These are phyloP conservation scores for Drosophila siamana DNA, from an alignment of 2,888 invertebrate genomes.

Conservation along the genomic window DNA sequence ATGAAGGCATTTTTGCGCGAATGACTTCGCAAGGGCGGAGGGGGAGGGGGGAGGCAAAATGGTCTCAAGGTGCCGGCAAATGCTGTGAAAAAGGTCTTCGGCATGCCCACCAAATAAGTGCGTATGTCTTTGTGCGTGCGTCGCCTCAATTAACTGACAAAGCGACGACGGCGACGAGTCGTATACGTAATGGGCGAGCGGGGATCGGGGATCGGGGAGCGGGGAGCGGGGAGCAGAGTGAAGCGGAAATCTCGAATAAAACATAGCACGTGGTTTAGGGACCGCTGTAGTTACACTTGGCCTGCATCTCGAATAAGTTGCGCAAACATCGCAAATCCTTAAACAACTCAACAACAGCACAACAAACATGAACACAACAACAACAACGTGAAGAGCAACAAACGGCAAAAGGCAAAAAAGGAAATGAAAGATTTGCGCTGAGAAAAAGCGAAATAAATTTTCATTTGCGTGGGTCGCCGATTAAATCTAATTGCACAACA, in stretches of 20 bases:
- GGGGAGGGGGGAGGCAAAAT: background rate
- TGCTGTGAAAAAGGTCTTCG: constrained; percentile 27
- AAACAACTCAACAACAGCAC: background rate
- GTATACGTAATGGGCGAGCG: background rate
- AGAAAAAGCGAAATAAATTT: constrained; percentile 23
- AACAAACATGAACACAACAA: background rate
- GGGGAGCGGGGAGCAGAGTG: background rate
- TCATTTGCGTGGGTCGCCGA: constrained; percentile 18
- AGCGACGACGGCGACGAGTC: background rate
- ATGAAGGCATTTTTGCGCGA: constrained; percentile 68
- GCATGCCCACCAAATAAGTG: background rate
- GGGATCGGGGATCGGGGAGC: no score
- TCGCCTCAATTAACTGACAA: constrained; percentile 43
- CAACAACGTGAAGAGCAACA: background rate
- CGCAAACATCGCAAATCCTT: constrained; percentile 18
- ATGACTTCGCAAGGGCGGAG: constrained; percentile 2
- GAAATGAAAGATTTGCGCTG: constrained; percentile 21
- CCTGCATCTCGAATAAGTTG: constrained; percentile 9
- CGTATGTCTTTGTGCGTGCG: constrained; percentile 7
- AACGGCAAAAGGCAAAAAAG: background rate
- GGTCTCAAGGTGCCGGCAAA: constrained; percentile 16
- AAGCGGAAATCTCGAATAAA: constrained; percentile 18
- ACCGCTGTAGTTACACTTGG: constrained; percentile 9
- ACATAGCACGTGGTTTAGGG: constrained; percentile 9
- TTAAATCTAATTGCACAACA: constrained; percentile 23